Base-by-base conservation (phyloP, 2,797 vertebrate species). In the Phylloscopus collybita region DNA sequence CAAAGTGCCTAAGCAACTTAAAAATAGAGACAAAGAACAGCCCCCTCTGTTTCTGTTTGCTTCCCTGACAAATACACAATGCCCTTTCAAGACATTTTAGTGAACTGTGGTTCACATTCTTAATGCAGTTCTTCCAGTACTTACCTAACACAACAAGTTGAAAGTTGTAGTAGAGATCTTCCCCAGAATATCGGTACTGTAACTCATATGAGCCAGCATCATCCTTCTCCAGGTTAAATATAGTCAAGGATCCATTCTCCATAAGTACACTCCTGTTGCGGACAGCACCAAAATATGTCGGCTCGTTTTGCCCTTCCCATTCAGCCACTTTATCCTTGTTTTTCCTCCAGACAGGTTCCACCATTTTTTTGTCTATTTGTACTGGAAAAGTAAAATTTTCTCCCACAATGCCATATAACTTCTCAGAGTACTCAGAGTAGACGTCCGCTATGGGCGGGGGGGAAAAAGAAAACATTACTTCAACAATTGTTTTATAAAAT, bases 351-450 rank as follows among this genome's bases (percentile, higher is more conserved):
- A 1, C 3, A 38, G 6, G 21, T 27, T 95, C 93, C 9, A 1
- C 1, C n/a, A 19, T 3, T 14, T 21, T 71, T 42, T 27, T 0
- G 8, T n/a, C 11, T 53, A 51, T 18, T 80, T 93, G 34, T 60
- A 80, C 45, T 27, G 95, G 69, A 92, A 96, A 93, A 78, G 82
- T 92, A 74, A 86, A 78, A 54, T 70, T 76, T 90, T 95, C 93
- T 83, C 92, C 95, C 22, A 65, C 1, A 5, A 92, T 40, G 65
- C 85, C 95, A 83, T 53, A 32, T 38, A 78, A 4, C 0, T 86
- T 17, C 5, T 74, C 20, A 64, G 38, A 74, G 65, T 6, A 4
- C 5, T 74, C 20, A 64, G 38, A 74, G 65, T 6, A 4, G 21
- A 64, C 17, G 3, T 16, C 7, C 30, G 9, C 92, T 96, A 42